Evolutionary conservation across 2,113 vertebrate species (phyloP).

Genomic region (Xiphorhynchus elegans): DNA sequence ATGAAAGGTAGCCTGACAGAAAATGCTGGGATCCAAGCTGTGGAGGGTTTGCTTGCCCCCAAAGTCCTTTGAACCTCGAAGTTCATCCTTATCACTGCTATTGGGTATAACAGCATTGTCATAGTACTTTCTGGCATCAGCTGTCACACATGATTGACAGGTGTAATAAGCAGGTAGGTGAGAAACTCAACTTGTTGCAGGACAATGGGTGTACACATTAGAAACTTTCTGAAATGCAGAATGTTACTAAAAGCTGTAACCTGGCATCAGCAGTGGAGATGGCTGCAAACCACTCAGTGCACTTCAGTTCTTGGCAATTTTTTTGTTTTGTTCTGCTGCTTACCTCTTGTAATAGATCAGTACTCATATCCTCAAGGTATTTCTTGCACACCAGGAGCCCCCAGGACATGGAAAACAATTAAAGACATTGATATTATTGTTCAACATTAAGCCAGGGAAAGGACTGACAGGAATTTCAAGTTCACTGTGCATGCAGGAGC

Average conservation of each 20-base stretch:
- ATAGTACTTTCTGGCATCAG: not conserved
- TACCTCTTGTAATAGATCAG: not conserved
- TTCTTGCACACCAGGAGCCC: not conserved
- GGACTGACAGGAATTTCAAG: constrained; percentile 2
- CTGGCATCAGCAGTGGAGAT: not conserved
- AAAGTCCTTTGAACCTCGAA: not conserved
- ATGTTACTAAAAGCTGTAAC: not conserved
- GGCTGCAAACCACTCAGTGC: not conserved
- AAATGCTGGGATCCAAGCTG: not conserved
- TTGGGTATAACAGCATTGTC: not conserved
- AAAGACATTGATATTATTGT: not conserved
- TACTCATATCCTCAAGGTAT: not conserved
- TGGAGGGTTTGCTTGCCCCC: not conserved
- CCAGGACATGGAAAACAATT: not conserved
- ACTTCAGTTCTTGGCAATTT: not conserved
- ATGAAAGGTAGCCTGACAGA: not conserved
- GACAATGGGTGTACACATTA: not conserved
- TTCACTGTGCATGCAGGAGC: not conserved
- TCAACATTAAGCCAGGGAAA: not conserved
- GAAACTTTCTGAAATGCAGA: constrained; percentile 14
- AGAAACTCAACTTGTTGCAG: not conserved
- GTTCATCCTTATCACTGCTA: not conserved
- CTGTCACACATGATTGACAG: constrained; percentile 43
- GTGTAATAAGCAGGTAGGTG: constrained; percentile 42
- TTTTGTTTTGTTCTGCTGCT: not conserved